Base-by-base conservation (phyloP, 2,113 vertebrate genomes). In the Todiramphus chloris region DNA sequence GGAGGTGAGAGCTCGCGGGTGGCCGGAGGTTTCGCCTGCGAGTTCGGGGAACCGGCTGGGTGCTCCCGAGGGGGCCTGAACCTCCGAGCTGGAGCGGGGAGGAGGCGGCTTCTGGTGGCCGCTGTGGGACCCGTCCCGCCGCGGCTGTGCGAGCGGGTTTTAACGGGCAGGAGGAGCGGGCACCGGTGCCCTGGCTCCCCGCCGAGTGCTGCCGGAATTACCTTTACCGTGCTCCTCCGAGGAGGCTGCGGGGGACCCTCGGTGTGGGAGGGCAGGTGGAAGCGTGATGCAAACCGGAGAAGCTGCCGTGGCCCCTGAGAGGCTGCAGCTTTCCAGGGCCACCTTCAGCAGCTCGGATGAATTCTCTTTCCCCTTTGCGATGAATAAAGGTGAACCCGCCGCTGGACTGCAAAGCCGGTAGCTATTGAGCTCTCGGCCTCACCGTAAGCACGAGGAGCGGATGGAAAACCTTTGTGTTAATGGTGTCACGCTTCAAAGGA, bases 141-240 rank as follows among this genome's bases (percentile, higher is more conserved):
- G 39, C 39, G 39, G 39, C 39, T 41, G 39, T 41, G 39, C 39
- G 39, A 4, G n/a, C 27, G 35, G 5, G 35, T 3, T 27, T 15
- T 44, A 20, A 13, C 21, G 11, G 15, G 23, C 2, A 3, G 28
- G 81, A 21, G 39, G 30, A 5, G 7, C 4, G 39, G 46, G 60
- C 39, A 24, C 27, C 7, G 4, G 5, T 46, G 33, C 5, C 10
- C 0, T 1, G 2, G 56, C 3, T n/a, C 5, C 2, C n/a, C 39
- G 0, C 48, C 2, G 10, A 4, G 70, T 0, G 5, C 31, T 3
- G 46, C 4, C 4, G 10, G 24, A n/a, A 3, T 21, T 4, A 1
- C 35, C 16, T 8, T 21, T 8, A 6, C 1, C 1, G 0, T 48
- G 21, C 33, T 27, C 33, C 28, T 17, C 20, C 14, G 11, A 67